A percentile compares a stretch with the other conserved stretches of the same genome.
phyloP scores from a whole-genome alignment of 2,113 vertebrate genomes.

The Alaudala cheleensis region DNA sequence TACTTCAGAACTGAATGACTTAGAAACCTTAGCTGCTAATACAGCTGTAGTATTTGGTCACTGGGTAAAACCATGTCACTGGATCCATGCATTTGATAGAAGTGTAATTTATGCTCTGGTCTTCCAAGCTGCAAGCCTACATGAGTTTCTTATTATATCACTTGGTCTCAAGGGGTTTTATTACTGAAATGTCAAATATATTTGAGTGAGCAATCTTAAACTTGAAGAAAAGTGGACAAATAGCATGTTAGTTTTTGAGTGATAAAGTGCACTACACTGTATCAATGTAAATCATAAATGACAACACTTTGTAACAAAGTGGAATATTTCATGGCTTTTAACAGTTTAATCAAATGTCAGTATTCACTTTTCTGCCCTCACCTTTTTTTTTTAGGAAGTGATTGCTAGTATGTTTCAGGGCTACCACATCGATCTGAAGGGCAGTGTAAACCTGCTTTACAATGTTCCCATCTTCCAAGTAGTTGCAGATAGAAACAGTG shows the following conservation, averaged over 20 bases:
- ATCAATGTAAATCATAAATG: neutral
- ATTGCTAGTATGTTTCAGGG: neutral
- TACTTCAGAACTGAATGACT: neutral
- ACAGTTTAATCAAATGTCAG: neutral
- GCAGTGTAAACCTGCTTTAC: neutral
- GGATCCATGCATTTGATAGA: neutral
- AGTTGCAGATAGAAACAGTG: neutral
- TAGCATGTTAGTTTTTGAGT: neutral
- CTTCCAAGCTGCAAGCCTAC: neutral
- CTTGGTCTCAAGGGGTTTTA: neutral
- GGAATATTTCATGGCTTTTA: neutral
- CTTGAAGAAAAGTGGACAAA: neutral
- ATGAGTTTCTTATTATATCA: neutral
- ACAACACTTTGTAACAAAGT: neutral
- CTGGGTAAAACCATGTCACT: neutral
- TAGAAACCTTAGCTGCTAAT: neutral
- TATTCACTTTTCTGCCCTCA: accelerated
- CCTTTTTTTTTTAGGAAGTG: neutral
- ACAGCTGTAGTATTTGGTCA: neutral
- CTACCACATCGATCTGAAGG: neutral
- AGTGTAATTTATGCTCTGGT: neutral
- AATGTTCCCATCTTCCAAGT: neutral
- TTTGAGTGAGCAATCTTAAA: neutral
- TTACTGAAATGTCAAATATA: neutral
- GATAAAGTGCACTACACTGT: neutral